phyloP scores from a whole-genome alignment of 2,113 vertebrate genomes.

The Mohoua ochrocephala region DNA sequence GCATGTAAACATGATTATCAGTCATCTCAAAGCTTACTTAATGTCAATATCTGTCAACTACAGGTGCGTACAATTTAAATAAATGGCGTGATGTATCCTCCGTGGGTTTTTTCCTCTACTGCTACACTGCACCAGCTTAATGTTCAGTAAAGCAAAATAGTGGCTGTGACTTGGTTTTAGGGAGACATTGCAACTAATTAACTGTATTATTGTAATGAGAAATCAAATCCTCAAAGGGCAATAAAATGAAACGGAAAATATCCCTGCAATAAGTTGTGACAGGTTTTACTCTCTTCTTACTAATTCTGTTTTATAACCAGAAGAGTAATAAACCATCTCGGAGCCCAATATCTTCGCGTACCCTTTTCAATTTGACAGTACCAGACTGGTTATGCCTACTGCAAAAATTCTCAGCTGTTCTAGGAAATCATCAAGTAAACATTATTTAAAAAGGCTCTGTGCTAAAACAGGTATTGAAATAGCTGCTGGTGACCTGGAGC shows the following conservation, averaged over 20 bases:
- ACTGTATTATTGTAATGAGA: neutral
- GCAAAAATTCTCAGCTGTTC: slow-evolving; percentile 39
- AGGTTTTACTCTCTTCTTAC: neutral
- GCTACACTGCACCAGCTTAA: neutral
- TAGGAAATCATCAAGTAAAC: slow-evolving; percentile 1
- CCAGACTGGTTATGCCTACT: neutral
- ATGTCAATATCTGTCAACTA: neutral
- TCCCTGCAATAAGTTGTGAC: neutral
- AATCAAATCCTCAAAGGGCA: neutral
- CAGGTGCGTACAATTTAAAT: neutral
- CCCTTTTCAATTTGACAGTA: slow-evolving; percentile 43
- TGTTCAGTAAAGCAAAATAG: neutral
- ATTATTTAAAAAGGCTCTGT: neutral
- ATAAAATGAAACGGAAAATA: neutral
- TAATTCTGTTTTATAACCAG: slow-evolving; percentile 1
- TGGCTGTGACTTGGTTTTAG: neutral
- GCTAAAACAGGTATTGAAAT: neutral
- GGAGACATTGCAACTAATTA: slow-evolving; percentile 2
- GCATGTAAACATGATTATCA: neutral
- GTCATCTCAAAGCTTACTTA: neutral
- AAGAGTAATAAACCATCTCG: neutral
- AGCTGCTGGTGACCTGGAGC: neutral
- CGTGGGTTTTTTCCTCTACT: neutral
- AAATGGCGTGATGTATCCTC: neutral
- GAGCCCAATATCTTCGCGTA: neutral